Evolutionary conservation across 1,140 invertebrate species (phyloP).

Genomic region (Drosophila malerkotliana): DNA sequence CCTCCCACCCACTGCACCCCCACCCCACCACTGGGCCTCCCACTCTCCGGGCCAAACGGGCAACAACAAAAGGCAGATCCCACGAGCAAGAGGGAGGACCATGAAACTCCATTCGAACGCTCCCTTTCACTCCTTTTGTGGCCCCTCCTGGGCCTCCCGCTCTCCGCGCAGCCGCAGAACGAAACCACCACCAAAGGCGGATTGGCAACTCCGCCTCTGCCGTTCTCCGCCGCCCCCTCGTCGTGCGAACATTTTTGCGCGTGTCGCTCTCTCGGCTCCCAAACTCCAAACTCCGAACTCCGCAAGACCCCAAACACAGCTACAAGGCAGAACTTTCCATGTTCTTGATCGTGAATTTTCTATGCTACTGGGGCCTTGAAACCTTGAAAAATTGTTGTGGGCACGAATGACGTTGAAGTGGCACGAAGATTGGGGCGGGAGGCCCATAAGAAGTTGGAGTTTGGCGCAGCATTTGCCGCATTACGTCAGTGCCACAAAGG

Average conservation of each 20-base stretch:
- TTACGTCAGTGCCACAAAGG: slow-evolving; percentile 76
- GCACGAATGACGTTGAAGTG: slow-evolving; percentile 20
- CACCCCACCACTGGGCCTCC: slow-evolving; percentile 3
- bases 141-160: slow-evolving; percentile 22
- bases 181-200: slow-evolving; percentile 60
- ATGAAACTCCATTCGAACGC: slow-evolving; percentile 20
- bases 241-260: slow-evolving; percentile 49
- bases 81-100: slow-evolving; percentile 3
- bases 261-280: slow-evolving; percentile 68
- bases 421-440: slow-evolving; percentile 2
- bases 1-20: background rate
- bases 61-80: slow-evolving; percentile 44
- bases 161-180: slow-evolving; percentile 60
- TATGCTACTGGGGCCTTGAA: slow-evolving; percentile 83
- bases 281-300: slow-evolving; percentile 12
- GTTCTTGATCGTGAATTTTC: slow-evolving; percentile 83
- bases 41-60: slow-evolving; percentile 30
- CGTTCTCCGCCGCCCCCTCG: slow-evolving; percentile 6
- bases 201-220: slow-evolving; percentile 62
- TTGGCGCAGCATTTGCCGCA: slow-evolving; percentile 72
- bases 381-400: slow-evolving; percentile 70
- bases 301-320: background rate
- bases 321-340: slow-evolving; percentile 71
- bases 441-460: slow-evolving; percentile 25
- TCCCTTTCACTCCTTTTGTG: slow-evolving; percentile 24